Conservation (phyloP, 2,797 vertebrate species). For the Eremophila alpestris region DNA sequence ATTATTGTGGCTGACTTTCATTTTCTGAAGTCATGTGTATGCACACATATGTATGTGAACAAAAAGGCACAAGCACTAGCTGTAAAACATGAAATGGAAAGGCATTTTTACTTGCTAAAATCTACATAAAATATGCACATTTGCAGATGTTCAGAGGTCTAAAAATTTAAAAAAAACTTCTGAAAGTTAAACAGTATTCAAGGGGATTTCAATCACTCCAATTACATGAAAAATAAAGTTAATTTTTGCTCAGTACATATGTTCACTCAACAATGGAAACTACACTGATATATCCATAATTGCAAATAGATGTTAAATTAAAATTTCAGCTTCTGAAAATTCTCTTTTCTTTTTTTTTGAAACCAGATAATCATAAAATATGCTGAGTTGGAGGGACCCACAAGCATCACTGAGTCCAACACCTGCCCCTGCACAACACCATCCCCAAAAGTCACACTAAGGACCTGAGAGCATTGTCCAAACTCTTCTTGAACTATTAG, state of each 20-base stretch:
- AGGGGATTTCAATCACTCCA: background rate
- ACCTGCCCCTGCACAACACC: background rate
- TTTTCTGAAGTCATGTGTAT: background rate
- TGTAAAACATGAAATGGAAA: background rate
- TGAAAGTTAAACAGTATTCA: background rate
- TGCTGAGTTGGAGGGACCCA: background rate
- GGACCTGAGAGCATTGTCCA: rapidly evolving
- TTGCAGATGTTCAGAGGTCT: background rate
- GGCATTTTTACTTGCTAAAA: background rate
- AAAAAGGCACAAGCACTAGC: background rate
- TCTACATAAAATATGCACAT: background rate
- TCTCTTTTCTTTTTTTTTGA: background rate
- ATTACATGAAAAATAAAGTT: background rate
- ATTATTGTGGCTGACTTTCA: background rate
- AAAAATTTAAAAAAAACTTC: background rate
- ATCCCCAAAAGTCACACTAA: background rate
- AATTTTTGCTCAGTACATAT: background rate
- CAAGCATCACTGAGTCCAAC: background rate
- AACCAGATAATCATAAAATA: background rate
- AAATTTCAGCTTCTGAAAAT: background rate
- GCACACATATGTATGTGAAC: background rate
- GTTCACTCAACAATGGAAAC: background rate
- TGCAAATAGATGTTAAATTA: background rate
- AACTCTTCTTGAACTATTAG: background rate
- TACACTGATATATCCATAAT: background rate